Evolutionary conservation across 2,113 vertebrate species (phyloP).

Genomic region (Esox niger): DNA sequence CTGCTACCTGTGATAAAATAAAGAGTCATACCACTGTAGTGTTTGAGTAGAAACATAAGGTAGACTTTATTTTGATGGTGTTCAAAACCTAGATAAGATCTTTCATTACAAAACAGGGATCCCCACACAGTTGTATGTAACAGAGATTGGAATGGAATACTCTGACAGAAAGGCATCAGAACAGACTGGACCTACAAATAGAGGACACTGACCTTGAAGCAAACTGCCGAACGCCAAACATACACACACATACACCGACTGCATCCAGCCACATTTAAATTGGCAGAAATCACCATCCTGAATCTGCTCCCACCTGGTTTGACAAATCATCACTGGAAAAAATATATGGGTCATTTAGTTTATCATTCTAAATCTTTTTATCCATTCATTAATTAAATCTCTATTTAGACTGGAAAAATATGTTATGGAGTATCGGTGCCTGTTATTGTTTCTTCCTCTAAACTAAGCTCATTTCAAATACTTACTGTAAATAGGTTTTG

Average conservation of each 20-base stretch:
- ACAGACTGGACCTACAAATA: slow-evolving; percentile 52
- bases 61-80: slow-evolving; percentile 91
- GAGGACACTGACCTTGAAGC: slow-evolving; percentile 8
- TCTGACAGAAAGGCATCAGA: slow-evolving; percentile 82
- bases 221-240: neutral
- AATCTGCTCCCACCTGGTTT: slow-evolving; percentile 10
- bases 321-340: slow-evolving; percentile 46
- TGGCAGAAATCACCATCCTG: slow-evolving; percentile 30
- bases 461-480: slow-evolving; percentile 42
- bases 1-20: neutral
- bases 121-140: slow-evolving; percentile 77
- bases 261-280: slow-evolving; percentile 33
- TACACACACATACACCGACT: slow-evolving; percentile 33
- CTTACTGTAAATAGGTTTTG: slow-evolving; percentile 47
- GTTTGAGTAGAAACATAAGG: slow-evolving; percentile 89
- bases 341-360: slow-evolving; percentile 21
- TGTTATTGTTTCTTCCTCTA: slow-evolving; percentile 16
- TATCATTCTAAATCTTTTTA: slow-evolving; percentile 3
- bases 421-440: slow-evolving; percentile 31
- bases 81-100: slow-evolving; percentile 81
- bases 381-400: slow-evolving; percentile 6
- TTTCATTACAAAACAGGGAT: slow-evolving; percentile 89
- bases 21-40: neutral
- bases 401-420: slow-evolving; percentile 39
- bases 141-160: slow-evolving; percentile 88